phyloP scores from a whole-genome alignment of 2,888 invertebrate species.

The Orgyia antiqua region DNA sequence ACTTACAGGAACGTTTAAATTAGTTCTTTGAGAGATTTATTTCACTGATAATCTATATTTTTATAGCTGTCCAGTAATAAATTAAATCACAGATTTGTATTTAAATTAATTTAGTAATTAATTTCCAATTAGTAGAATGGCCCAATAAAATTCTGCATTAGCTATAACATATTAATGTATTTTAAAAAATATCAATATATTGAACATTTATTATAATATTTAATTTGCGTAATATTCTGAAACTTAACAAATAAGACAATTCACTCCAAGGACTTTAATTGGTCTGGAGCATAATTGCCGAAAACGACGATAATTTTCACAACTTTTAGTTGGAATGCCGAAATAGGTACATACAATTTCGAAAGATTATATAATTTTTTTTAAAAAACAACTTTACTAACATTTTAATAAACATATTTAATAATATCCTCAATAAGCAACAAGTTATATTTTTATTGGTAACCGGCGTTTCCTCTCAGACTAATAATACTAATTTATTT shows the following conservation, averaged over 20 bases:
- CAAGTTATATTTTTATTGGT: slow-evolving; percentile 77
- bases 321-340: slow-evolving; percentile 46
- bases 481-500: slow-evolving; percentile 72
- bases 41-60: slow-evolving; percentile 27
- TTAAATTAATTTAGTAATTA: slow-evolving; percentile 62
- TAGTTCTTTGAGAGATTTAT: slow-evolving; percentile 59
- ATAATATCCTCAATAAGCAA: slow-evolving; percentile 76
- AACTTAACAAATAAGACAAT: slow-evolving; percentile 61
- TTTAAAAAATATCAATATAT: slow-evolving; percentile 55
- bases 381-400: slow-evolving; percentile 65
- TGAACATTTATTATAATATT: slow-evolving; percentile 30
- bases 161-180: no score
- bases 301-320: slow-evolving; percentile 64
- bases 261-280: slow-evolving; percentile 12
- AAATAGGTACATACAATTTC: slow-evolving; percentile 49
- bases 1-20: slow-evolving; percentile 73
- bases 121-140: slow-evolving; percentile 41
- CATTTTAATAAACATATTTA: slow-evolving; percentile 66
- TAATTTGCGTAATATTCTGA: slow-evolving; percentile 63
- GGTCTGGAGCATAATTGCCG: slow-evolving; percentile 34
- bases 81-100: slow-evolving; percentile 72
- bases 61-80: slow-evolving; percentile 63
- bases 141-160: no score
- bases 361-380: slow-evolving; percentile 40
- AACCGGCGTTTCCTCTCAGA: slow-evolving; percentile 78